A percentile compares a stretch with the other conserved stretches of the same genome.
Conservation (phyloP, 2,888 invertebrate species). For the Epinotia brunnichana region DNA sequence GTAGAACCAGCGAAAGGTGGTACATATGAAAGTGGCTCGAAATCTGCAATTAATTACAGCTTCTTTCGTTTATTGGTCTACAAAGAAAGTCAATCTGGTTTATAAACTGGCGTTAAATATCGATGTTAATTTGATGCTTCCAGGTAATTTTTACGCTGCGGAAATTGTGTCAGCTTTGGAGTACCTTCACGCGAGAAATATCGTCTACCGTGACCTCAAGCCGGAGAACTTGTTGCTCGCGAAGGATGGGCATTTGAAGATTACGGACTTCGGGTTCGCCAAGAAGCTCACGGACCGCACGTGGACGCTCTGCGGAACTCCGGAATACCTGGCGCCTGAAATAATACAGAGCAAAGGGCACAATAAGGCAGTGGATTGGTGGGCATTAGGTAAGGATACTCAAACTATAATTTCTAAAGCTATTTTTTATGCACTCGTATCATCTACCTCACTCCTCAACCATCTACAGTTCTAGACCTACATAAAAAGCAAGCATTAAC, state of each 20-base stretch:
- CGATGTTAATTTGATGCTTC: slow-evolving; percentile 46
- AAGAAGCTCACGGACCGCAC: slow-evolving; percentile 97
- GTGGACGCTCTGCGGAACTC: slow-evolving; percentile 98
- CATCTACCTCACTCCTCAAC: too few species aligned
- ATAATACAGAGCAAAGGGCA: slow-evolving; percentile 99
- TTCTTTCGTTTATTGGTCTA: slow-evolving; percentile 7
- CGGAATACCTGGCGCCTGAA: slow-evolving; percentile 98
- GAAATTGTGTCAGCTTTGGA: slow-evolving; percentile 97
- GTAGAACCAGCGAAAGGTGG: slow-evolving; percentile 33
- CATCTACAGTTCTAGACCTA: too few species aligned
- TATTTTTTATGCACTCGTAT: too few species aligned
- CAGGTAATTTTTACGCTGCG: slow-evolving; percentile 95
- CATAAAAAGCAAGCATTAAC: too few species aligned
- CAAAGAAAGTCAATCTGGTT: slow-evolving; percentile 24
- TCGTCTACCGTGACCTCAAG: slow-evolving; percentile 95
- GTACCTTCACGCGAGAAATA: slow-evolving; percentile 94
- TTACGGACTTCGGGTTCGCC: slow-evolving; percentile 99
- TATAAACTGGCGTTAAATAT: slow-evolving; percentile 40
- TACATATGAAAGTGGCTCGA: slow-evolving; percentile 33
- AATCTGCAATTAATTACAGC: slow-evolving; percentile 29
- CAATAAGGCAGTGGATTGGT: slow-evolving; percentile 99
- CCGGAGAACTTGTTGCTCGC: slow-evolving; percentile 97
- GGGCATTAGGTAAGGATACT: slow-evolving; percentile 92
- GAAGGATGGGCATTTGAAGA: slow-evolving; percentile 96
- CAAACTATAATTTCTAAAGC: background rate